A percentile compares a stretch with the other conserved stretches of the same genome.
Conservation (phyloP, 2,888 invertebrate species). For the Prosapia bicincta region DNA sequence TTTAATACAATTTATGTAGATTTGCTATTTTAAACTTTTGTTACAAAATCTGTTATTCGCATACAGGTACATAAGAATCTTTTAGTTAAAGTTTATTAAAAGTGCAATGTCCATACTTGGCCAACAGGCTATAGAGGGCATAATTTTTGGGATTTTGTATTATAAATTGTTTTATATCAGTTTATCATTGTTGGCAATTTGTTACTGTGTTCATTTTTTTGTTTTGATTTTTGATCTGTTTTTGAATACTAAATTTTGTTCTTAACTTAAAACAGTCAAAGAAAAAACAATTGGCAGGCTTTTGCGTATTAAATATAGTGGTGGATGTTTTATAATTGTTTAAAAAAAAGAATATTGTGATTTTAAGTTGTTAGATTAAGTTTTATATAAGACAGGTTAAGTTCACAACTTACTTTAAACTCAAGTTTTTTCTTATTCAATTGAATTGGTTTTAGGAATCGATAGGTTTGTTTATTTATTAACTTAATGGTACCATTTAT, state of each 20-base stretch:
- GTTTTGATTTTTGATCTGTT: not conserved
- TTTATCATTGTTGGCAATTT: not conserved
- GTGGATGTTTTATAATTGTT: not conserved
- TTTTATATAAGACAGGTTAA: not conserved
- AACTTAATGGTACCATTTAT: not conserved
- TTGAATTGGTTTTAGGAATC: not conserved
- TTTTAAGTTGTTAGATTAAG: not conserved
- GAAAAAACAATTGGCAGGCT: not conserved
- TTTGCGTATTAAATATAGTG: not conserved
- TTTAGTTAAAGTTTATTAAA: not conserved
- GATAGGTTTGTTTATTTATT: not conserved
- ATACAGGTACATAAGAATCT: not conserved
- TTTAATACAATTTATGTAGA: not conserved
- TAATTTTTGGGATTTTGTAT: not conserved
- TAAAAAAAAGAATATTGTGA: not conserved
- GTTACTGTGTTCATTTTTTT: not conserved
- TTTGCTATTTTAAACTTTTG: not conserved
- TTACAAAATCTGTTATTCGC: not conserved
- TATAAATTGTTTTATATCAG: too few relatives aligned
- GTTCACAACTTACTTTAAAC: too few relatives aligned
- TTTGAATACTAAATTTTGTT: not conserved
- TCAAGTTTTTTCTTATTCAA: too few relatives aligned
- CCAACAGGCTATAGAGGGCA: not conserved
- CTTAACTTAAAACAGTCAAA: not conserved
- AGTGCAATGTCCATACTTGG: not conserved